Evolutionary conservation across 2,888 invertebrate species (phyloP).

Genomic region (Pimpla rufipes): DNA sequence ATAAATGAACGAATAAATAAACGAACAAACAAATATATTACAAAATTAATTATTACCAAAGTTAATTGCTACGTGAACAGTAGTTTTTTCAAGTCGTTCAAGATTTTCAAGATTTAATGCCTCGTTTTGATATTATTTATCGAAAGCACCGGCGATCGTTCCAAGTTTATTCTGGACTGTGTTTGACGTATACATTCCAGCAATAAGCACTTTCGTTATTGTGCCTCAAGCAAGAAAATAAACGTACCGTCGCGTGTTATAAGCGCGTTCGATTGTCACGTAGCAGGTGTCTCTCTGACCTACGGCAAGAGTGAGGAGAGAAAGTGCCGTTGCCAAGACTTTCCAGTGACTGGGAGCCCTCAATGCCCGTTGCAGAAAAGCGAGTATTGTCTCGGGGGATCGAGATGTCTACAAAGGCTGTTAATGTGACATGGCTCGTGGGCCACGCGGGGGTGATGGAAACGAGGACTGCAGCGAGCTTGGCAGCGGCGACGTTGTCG

Average conservation of each 20-base stretch:
- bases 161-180: not conserved
- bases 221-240: not conserved
- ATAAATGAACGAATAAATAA: conserved; percentile 8
- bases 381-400: conserved; percentile 26
- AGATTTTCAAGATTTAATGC: not conserved
- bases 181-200: not conserved
- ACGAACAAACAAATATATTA: not conserved
- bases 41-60: not conserved
- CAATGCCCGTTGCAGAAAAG: not conserved
- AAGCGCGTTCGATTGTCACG: not conserved
- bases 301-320: not conserved
- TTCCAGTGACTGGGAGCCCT: not conserved
- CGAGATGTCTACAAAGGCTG: conserved; percentile 63
- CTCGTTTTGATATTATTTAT: not conserved
- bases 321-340: not conserved
- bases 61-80: not conserved
- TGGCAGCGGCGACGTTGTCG: conserved; percentile 18
- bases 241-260: not conserved
- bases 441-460: conserved; percentile 39
- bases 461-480: conserved; percentile 29
- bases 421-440: conserved; percentile 40
- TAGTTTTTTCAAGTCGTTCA: not conserved
- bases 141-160: not conserved
- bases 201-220: not conserved
- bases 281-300: not conserved